These are phyloP conservation scores for Cyclopterus lumpus DNA, from an alignment of 2,797 vertebrate genomes.

Conservation along the genomic window DNA sequence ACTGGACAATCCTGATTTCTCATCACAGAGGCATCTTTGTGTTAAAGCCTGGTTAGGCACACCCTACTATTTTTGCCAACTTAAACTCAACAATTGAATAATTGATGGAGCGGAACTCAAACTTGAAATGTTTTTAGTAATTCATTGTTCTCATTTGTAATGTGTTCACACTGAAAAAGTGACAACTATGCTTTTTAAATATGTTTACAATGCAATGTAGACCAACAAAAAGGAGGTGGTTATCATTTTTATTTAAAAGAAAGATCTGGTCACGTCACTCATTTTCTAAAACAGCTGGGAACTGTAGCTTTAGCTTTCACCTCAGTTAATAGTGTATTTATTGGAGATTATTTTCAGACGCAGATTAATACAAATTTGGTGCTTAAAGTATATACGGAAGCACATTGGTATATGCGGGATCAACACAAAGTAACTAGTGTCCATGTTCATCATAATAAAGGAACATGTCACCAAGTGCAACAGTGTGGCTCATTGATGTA, in stretches of 20 bases:
- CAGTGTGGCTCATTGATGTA: neutral
- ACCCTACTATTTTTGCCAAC: neutral
- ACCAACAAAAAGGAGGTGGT: neutral
- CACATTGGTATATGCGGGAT: neutral
- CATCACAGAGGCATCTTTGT: neutral
- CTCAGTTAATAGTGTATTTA: neutral
- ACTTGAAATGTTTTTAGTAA: too few relatives aligned
- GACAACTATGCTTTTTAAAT: neutral
- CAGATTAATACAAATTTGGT: neutral
- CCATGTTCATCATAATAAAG: neutral
- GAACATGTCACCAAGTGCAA: constrained; percentile 7
- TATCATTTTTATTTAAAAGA: neutral
- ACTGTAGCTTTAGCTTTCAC: neutral
- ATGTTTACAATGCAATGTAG: neutral
- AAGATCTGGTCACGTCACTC: neutral
- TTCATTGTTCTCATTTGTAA: neutral
- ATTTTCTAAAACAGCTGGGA: neutral
- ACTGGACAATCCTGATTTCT: neutral
- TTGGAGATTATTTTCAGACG: neutral
- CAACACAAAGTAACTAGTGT: neutral
- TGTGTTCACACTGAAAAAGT: neutral
- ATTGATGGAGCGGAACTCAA: neutral
- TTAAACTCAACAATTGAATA: neutral
- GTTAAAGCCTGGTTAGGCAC: neutral
- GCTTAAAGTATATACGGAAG: neutral